A percentile compares a stretch with the other conserved stretches of the same genome.
Evolutionary conservation across 2,113 vertebrate genomes (phyloP).

Genomic region (Lontra canadensis): DNA sequence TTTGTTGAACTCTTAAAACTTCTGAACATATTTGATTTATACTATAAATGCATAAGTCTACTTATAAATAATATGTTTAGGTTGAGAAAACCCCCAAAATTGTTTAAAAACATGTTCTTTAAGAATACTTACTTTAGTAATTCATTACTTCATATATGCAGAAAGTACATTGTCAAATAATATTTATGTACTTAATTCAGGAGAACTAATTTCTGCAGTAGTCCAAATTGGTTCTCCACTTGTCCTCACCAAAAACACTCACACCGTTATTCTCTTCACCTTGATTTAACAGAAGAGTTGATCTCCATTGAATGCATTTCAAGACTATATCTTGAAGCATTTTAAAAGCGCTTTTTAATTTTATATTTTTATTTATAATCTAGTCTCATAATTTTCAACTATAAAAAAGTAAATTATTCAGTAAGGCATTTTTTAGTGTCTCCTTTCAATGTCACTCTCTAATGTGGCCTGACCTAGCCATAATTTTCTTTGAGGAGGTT

Average conservation of each 20-base stretch:
- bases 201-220: neutral
- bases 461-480: constrained; percentile 22
- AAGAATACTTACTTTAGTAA: neutral
- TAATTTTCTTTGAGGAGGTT: constrained; percentile 54
- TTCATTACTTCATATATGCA: neutral
- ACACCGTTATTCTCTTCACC: neutral
- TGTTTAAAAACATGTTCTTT: neutral
- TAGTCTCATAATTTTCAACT: constrained; percentile 16
- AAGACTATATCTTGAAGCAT: constrained; percentile 18
- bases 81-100: neutral
- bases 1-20: neutral
- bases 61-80: neutral
- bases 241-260: neutral
- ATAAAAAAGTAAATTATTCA: constrained; percentile 49
- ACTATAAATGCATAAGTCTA: neutral
- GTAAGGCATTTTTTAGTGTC: neutral
- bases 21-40: neutral
- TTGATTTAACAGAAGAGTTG: neutral
- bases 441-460: constrained; percentile 46
- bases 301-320: constrained; percentile 43
- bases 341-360: constrained; percentile 47
- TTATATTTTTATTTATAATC: constrained; percentile 36
- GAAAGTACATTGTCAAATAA: neutral
- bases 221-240: neutral
- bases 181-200: neutral